Evolutionary conservation across 1,140 invertebrate genomes (phyloP).

Genomic region (Cydia strobilella): DNA sequence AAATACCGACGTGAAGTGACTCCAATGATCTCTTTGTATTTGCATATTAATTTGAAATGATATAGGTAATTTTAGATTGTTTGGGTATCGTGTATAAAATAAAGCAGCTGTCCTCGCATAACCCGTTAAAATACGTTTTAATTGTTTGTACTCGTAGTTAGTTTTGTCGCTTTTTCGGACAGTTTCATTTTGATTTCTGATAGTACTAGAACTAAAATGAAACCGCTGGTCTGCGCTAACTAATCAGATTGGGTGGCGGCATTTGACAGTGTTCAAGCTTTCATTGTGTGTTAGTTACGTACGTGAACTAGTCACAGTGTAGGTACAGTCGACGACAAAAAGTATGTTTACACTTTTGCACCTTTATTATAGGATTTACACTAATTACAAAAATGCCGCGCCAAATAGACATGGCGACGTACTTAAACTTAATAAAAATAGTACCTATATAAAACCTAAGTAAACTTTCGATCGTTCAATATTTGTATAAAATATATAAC

Average conservation of each 20-base stretch:
- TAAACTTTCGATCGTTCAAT: background rate
- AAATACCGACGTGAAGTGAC: too few relatives aligned
- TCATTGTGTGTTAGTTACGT: background rate
- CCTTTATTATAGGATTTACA: too few relatives aligned
- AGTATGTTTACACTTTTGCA: too few relatives aligned
- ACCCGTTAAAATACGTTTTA: background rate
- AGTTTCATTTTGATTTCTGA: background rate
- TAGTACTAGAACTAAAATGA: background rate
- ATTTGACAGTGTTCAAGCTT: background rate
- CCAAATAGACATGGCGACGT: too few relatives aligned
- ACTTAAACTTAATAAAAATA: too few relatives aligned
- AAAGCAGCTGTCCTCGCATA: background rate
- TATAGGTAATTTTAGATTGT: too few relatives aligned
- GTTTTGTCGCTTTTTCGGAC: background rate
- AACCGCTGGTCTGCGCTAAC: background rate
- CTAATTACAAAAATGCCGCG: too few relatives aligned
- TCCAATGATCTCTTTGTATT: too few relatives aligned
- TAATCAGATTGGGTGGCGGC: background rate
- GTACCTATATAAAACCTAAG: background rate
- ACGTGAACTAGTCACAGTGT: too few relatives aligned
- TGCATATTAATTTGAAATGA: too few relatives aligned
- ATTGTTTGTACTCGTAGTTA: background rate
- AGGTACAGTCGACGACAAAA: too few relatives aligned
- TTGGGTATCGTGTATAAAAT: too few relatives aligned
- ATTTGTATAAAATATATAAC: conserved; percentile 4